Evolutionary conservation across 1,140 invertebrate species (phyloP), one percentile per base, ranked within the genome.

Genomic region (Paracyclopina nana): DNA sequence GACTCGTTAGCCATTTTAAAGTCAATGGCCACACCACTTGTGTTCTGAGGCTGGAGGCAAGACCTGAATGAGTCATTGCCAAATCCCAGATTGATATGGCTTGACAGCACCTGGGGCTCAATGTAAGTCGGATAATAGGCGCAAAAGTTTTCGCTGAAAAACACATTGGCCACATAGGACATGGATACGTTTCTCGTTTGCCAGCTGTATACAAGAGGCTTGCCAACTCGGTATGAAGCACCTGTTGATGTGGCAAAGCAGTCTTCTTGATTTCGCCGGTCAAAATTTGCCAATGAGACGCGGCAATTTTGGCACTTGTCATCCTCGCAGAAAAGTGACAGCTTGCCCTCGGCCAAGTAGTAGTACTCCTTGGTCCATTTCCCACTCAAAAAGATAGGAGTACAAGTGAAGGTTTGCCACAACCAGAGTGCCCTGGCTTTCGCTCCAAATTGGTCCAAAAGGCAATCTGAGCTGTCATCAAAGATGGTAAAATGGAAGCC

Each of bases 401-500:
- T 38, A 38, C 34, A 38, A 16, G 14, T n/a, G 9, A 20, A 38
- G 5, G 34, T 38, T 8, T 38, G 34, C 34, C 34, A 38, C 3
- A 38, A 20, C 34, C 34, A 38, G 20, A 16, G 20, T 9, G 20
- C 34, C 8, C 20, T 38, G 2, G 34, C 34, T 5, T 20, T n/a
- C 5, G 34, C 14, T 8, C 34, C 34, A 38, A 38, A 38, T 38
- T 38, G 14, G 34, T 38, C 20, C 9, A 38, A 9, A 5, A 16
- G 14, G 20, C 34, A 38, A 38, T 38, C 20, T 5, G 9, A 38
- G 34, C 20, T 20, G 20, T 38, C 34, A 16, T 38, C 34, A 38
- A 38, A 38, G 34, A 38, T 16, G 4, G 34, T 38, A n/a, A 38
- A 38, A 38, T 38, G 34, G 34, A 38, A 38, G 14, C 34, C 34